Percentiles rank a stretch among this genome's conserved stretches.
These are phyloP conservation scores for Trogon surrucura DNA, from an alignment of 2,113 vertebrate genomes.

Conservation along the genomic window DNA sequence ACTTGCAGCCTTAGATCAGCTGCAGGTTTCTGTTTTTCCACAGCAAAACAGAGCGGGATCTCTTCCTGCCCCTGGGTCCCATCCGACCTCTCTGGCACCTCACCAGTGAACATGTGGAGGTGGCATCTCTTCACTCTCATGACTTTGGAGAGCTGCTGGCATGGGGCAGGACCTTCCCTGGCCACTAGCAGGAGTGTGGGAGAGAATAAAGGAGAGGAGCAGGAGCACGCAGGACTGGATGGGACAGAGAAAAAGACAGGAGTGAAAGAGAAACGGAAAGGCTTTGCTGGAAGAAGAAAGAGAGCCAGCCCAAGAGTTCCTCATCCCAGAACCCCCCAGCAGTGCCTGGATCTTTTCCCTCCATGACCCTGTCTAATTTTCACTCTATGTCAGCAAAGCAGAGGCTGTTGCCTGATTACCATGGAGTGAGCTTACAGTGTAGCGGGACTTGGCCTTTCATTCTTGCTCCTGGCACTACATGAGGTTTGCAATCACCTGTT, in stretches of 20 bases:
- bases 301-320: neutral
- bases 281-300: neutral
- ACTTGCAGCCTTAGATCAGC: neutral
- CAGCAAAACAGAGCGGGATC: neutral
- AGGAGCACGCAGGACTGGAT: neutral
- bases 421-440: neutral
- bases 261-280: neutral
- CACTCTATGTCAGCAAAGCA: neutral
- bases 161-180: neutral
- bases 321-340: neutral
- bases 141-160: neutral
- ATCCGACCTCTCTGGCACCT: neutral
- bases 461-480: neutral
- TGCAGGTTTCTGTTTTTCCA: neutral
- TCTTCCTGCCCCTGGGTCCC: neutral
- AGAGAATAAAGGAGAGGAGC: neutral
- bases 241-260: neutral
- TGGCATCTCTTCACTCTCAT: neutral
- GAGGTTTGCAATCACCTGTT: constrained; percentile 47
- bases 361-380: neutral
- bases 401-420: neutral
- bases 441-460: neutral
- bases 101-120: accelerated
- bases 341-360: neutral
- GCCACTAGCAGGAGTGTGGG: neutral